These are phyloP conservation scores for Sepiola atlantica DNA, from an alignment of 2,888 invertebrate genomes.

Conservation along the genomic window DNA sequence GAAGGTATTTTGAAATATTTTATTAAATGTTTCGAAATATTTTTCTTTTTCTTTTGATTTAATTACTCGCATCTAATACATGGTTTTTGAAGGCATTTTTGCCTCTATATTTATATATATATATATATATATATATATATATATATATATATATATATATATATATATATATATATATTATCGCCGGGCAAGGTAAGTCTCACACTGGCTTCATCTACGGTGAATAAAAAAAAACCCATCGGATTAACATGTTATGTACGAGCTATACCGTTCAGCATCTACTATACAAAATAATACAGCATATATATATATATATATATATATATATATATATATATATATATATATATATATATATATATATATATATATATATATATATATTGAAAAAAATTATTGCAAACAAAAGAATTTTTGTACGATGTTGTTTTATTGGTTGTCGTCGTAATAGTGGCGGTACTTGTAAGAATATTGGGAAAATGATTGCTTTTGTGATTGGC, in stretches of 20 bases:
- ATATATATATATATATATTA: background rate
- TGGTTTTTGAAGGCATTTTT: no score
- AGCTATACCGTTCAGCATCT: background rate
- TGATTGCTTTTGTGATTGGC: background rate
- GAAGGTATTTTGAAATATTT: no score
- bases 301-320: background rate
- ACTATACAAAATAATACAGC: background rate
- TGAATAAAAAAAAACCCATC: background rate
- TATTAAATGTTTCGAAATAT: no score
- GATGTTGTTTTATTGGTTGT: background rate
- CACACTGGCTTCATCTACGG: background rate
- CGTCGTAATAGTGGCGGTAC: background rate
- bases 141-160: constrained; percentile 24
- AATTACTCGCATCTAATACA: no score
- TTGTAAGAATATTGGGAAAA: no score
- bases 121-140: constrained; percentile 32
- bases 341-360: no score
- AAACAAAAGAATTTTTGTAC: background rate
- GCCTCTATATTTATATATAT: no score
- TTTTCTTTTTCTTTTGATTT: no score
- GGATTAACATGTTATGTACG: background rate
- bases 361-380: no score
- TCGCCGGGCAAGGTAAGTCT: background rate
- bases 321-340: no score
- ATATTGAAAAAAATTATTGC: no score